Evolutionary conservation across 2,797 vertebrate species (phyloP).

Genomic region (Enoplosus armatus): DNA sequence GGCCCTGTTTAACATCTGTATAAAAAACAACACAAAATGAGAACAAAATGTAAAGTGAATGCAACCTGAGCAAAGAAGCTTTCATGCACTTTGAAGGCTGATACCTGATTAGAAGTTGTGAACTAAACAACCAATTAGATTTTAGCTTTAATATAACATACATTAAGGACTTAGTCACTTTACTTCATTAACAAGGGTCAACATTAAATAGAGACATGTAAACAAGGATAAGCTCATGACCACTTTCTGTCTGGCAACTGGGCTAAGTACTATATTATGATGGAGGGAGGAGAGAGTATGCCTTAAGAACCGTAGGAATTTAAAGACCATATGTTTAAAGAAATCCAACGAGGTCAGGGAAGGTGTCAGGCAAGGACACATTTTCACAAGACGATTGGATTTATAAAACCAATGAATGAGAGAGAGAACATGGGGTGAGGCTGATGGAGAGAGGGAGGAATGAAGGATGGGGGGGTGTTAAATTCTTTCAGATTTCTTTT

Average conservation of each 20-base stretch:
- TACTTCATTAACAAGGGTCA: conserved; percentile 6
- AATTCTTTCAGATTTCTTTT: conserved; percentile 56
- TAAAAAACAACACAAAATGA: background rate
- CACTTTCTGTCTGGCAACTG: conserved; percentile 48
- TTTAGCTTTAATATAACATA: conserved; percentile 9
- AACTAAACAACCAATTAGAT: background rate
- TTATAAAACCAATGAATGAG: conserved; percentile 40
- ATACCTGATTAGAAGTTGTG: background rate
- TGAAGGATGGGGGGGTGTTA: conserved; percentile 37
- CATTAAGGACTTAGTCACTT: conserved; percentile 1
- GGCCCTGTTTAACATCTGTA: background rate
- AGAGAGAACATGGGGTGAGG: conserved; percentile 17
- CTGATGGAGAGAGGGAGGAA: conserved; percentile 27
- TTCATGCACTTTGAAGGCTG: background rate
- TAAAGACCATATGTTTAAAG: conserved; percentile 41
- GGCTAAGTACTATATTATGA: conserved; percentile 33
- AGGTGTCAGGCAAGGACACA: conserved; percentile 44
- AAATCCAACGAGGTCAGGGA: background rate
- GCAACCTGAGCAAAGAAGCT: background rate
- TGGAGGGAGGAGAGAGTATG: conserved; percentile 9
- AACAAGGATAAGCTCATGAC: conserved; percentile 55
- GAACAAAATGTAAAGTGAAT: background rate
- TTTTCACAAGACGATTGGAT: conserved; percentile 25
- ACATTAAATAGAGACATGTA: conserved; percentile 34
- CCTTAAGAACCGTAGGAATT: conserved; percentile 50